Evolutionary conservation across 1,140 invertebrate genomes (phyloP), one percentile per base, ranked within the genome.

Genomic region (Calliopsis andreniformis): DNA sequence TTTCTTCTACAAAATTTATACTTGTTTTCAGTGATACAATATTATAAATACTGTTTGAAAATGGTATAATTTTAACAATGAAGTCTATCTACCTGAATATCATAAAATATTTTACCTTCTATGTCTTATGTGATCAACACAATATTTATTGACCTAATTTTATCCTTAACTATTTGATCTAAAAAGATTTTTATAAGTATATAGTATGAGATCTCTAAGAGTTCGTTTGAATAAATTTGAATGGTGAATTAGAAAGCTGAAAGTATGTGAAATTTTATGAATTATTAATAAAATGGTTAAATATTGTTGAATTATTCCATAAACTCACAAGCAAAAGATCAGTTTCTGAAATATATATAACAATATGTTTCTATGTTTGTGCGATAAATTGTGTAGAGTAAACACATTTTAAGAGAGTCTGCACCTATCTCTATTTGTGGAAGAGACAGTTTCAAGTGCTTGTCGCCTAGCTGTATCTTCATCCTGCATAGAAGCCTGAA

Each of bases 401-500:
- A 23, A 59, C 20, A 49, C 10, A 47, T 53, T 25, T 72, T 93
- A 93, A 39, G 93, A 93, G 3, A 94, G 82, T 70, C 87, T 88
- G 82, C 93, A 94, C 73, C 90, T 93, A 76, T 93, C 92, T 83
- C 92, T 91, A 70, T 77, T 91, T 75, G 76, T 87, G n/a, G 88
- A 89, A 83, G 92, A 89, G 49, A 88, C 86, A 35, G 88, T 61
- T 78, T 89, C 87, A 5, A 87, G 47, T 69, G 88, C 69, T 59
- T 84, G 84, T 35, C 81, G 83, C 16, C 86, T 86, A 67, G 78
- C 87, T 16, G 72, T 81, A n/a, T 91, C 84, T 53, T 92, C 87
- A 43, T 93, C 93, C 88, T 95, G 93, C 87, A 98, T 91, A 0
- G 97, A 98, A 32, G 96, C 90, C 12, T 97, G 95, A 12, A 98